Evolutionary conservation across 2,797 vertebrate species (phyloP).

Genomic region (Macropus fuliginosus): DNA sequence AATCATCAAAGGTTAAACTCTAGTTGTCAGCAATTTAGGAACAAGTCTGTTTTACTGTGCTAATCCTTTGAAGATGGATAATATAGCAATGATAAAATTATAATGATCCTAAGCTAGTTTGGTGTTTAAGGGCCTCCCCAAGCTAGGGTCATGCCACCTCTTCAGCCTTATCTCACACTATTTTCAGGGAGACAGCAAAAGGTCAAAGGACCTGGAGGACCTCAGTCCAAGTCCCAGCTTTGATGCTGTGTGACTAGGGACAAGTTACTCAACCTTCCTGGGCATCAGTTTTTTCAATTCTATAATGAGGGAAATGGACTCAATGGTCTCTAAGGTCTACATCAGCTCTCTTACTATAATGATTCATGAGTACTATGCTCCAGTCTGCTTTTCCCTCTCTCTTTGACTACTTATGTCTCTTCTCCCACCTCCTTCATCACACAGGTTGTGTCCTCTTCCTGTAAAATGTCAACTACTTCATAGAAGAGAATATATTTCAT

Average conservation of each 20-base stretch:
- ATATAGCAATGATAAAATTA: constrained; percentile 23
- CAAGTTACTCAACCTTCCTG: background rate
- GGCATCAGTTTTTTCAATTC: too few relatives aligned
- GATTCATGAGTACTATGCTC: too few relatives aligned
- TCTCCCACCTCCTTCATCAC: background rate
- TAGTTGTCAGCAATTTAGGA: constrained; percentile 37
- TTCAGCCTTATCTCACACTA: background rate
- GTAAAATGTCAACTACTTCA: background rate
- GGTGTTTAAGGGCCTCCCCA: background rate
- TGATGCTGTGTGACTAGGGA: background rate
- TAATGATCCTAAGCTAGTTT: background rate
- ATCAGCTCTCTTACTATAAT: background rate
- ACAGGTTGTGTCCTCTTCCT: background rate
- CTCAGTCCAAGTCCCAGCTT: background rate
- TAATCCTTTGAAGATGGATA: constrained; percentile 37
- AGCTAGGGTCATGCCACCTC: background rate
- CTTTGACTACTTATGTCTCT: background rate
- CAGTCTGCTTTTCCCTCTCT: background rate
- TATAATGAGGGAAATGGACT: background rate
- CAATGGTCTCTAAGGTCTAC: background rate
- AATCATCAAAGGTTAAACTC: constrained; percentile 23
- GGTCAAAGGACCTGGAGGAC: background rate
- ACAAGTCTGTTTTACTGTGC: constrained; percentile 33
- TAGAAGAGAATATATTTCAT: background rate
- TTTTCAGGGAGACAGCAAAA: background rate